These are phyloP conservation scores for Leptobrachium ailaonicum DNA, from an alignment of 2,113 vertebrate species.

Conservation along the genomic window DNA sequence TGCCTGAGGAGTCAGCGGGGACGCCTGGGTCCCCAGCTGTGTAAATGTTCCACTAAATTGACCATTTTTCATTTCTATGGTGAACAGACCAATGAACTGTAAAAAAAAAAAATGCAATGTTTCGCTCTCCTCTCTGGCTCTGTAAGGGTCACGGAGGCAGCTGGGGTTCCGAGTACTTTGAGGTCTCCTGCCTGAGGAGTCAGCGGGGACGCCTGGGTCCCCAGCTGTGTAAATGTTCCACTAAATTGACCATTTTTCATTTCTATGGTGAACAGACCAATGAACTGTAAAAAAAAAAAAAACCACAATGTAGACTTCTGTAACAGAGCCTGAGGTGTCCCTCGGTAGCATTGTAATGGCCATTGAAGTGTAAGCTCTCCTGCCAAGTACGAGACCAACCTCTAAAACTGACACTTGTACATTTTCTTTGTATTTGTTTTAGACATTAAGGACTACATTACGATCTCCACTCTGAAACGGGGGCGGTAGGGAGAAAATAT, in stretches of 20 bases:
- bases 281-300: slow-evolving; percentile 10
- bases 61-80: slow-evolving; percentile 26
- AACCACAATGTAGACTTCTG: too few relatives aligned
- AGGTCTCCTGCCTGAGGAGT: slow-evolving; percentile 5
- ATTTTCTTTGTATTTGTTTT: too few relatives aligned
- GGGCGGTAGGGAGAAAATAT: too few relatives aligned
- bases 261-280: slow-evolving; percentile 5
- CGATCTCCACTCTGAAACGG: too few relatives aligned
- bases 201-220: neutral
- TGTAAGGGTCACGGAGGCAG: neutral
- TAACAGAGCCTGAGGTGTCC: too few relatives aligned
- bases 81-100: slow-evolving; percentile 5
- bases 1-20: slow-evolving; percentile 2
- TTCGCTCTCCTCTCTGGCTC: neutral
- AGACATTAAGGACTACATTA: too few relatives aligned
- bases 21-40: slow-evolving; percentile 7
- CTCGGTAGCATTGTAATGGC: too few relatives aligned
- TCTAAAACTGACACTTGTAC: too few relatives aligned
- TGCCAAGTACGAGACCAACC: too few relatives aligned
- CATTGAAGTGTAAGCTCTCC: too few relatives aligned
- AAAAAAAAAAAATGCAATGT: slow-evolving; percentile 1
- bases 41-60: slow-evolving; percentile 7
- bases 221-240: slow-evolving; percentile 13
- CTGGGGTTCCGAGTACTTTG: neutral
- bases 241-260: slow-evolving; percentile 21